A percentile compares a stretch with the other conserved stretches of the same genome.
phyloP scores from a whole-genome alignment of 1,140 invertebrate species.

The Camponotus pennsylvanicus region DNA sequence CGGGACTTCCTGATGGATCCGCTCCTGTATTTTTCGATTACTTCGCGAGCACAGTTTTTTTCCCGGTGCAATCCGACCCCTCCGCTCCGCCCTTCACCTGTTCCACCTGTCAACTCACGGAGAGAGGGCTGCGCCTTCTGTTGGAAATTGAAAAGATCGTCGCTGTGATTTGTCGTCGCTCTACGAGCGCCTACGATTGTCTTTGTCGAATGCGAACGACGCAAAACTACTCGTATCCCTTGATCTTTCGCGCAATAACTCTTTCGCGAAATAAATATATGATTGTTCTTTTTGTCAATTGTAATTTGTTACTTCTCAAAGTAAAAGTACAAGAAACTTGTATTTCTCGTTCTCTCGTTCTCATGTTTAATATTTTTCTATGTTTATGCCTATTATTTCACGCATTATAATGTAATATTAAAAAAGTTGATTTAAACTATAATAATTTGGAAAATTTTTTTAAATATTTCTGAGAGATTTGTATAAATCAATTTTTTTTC shows the following conservation, averaged over 20 bases:
- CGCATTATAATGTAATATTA: neutral
- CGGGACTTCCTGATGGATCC: constrained; percentile 71
- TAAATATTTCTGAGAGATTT: neutral
- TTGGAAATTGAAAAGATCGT: constrained; percentile 64
- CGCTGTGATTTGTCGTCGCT: constrained; percentile 59
- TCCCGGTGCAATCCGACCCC: constrained; percentile 50
- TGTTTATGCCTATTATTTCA: neutral
- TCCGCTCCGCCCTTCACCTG: constrained; percentile 59
- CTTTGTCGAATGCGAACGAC: constrained; percentile 48
- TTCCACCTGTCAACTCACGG: constrained; percentile 58
- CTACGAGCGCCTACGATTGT: constrained; percentile 30
- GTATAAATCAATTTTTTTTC: neutral
- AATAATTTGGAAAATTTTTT: neutral
- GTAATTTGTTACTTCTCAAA: neutral
- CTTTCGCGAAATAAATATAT: neutral
- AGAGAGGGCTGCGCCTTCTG: constrained; percentile 57
- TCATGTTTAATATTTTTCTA: neutral
- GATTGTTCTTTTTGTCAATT: constrained; percentile 11
- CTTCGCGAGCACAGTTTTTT: constrained; percentile 52
- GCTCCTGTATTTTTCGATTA: constrained; percentile 64
- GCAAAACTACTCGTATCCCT: constrained; percentile 18
- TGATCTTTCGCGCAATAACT: constrained; percentile 39
- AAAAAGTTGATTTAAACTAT: neutral
- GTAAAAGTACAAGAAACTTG: neutral
- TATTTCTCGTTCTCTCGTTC: neutral